These are phyloP conservation scores for Poeciliopsis infans DNA, from an alignment of 2,797 vertebrate species.

Conservation along the genomic window DNA sequence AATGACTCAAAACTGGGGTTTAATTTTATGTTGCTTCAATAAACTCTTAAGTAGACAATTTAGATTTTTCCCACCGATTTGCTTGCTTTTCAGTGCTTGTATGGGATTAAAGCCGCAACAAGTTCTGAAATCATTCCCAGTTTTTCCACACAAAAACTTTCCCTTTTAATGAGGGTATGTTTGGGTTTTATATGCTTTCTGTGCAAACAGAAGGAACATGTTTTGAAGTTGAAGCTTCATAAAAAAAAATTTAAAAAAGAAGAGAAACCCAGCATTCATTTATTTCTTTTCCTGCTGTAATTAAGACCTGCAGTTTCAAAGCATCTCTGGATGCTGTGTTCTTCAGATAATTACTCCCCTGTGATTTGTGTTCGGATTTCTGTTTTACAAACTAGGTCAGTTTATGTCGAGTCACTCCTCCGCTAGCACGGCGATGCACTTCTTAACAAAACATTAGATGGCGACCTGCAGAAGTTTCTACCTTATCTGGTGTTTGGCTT, in stretches of 20 bases:
- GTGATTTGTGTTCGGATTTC: not conserved
- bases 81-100: not conserved
- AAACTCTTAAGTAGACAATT: not conserved
- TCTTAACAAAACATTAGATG: not conserved
- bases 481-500: slow-evolving; percentile 98
- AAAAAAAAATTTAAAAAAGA: not conserved
- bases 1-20: not conserved
- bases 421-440: not conserved
- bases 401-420: slow-evolving; percentile 12
- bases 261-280: not conserved
- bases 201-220: not conserved
- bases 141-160: not conserved
- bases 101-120: not conserved
- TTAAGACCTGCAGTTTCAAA: slow-evolving; percentile 5
- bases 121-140: not conserved
- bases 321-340: slow-evolving; percentile 2
- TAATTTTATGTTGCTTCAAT: not conserved
- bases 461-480: slow-evolving; percentile 40
- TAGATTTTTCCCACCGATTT: not conserved
- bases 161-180: not conserved
- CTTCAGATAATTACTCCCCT: slow-evolving; percentile 7
- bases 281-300: not conserved
- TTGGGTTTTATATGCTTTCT: not conserved
- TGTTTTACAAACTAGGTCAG: not conserved
- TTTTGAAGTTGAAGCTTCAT: not conserved